A percentile compares a stretch with the other conserved stretches of the same genome.
phyloP scores from a whole-genome alignment of 2,797 vertebrate species.

The Phrynocephalus vlangalii region DNA sequence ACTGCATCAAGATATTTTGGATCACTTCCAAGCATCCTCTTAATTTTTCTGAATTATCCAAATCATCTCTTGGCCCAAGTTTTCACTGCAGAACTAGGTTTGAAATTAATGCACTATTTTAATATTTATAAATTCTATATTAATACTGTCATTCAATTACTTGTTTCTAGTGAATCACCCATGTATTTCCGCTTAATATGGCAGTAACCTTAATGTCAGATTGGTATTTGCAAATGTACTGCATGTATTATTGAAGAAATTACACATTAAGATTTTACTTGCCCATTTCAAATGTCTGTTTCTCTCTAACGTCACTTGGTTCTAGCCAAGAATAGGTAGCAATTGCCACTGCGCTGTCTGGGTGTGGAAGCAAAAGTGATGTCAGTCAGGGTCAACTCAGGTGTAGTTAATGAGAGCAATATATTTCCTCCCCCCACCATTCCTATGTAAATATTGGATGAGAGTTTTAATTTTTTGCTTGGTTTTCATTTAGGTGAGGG shows the following conservation, averaged over 20 bases:
- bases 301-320: conserved; percentile 68
- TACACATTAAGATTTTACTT: conserved; percentile 42
- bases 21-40: conserved; percentile 54
- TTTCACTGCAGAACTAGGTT: conserved; percentile 55
- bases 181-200: conserved; percentile 36
- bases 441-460: not conserved
- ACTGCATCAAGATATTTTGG: conserved; percentile 70
- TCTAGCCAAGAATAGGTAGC: conserved; percentile 57
- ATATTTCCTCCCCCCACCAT: not conserved
- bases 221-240: conserved; percentile 54
- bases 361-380: not conserved
- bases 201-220: conserved; percentile 48
- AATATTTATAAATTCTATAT: conserved; percentile 57
- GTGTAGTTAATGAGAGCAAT: not conserved
- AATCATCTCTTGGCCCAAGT: conserved; percentile 49
- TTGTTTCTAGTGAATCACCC: conserved; percentile 27
- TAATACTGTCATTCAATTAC: conserved; percentile 30
- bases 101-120: conserved; percentile 47
- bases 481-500: not conserved
- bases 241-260: conserved; percentile 60
- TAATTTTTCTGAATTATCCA: conserved; percentile 51
- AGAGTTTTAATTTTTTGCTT: not conserved
- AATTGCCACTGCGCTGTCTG: not conserved
- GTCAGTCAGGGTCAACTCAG: not conserved
- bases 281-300: conserved; percentile 62